These are phyloP conservation scores for Eupeodes corollae DNA, from an alignment of 1,140 invertebrate species.

Conservation along the genomic window DNA sequence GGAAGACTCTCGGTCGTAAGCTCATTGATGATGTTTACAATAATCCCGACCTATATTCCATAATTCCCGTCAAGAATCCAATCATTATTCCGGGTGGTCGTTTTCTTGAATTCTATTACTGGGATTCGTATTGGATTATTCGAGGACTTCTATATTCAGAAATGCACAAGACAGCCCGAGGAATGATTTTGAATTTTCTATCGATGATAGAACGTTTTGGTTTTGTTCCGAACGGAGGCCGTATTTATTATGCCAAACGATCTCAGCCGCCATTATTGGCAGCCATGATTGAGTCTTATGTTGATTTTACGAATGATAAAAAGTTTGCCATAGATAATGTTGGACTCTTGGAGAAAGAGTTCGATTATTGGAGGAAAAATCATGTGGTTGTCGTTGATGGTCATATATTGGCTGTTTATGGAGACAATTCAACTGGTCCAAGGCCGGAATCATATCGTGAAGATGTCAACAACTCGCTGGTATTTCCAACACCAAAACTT, in stretches of 20 bases:
- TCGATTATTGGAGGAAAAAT: slow-evolving; percentile 61
- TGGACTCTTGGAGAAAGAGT: slow-evolving; percentile 61
- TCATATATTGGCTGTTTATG: slow-evolving; percentile 54
- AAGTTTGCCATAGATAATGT: slow-evolving; percentile 57
- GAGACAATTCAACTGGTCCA: slow-evolving; percentile 56
- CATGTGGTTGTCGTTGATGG: slow-evolving; percentile 49
- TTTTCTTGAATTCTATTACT: slow-evolving; percentile 85
- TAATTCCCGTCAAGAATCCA: slow-evolving; percentile 74
- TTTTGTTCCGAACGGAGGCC: slow-evolving; percentile 74
- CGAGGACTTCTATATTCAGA: slow-evolving; percentile 67
- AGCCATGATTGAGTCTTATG: slow-evolving; percentile 69
- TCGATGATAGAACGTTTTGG: slow-evolving; percentile 62
- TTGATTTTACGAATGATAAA: slow-evolving; percentile 53
- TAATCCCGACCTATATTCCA: slow-evolving; percentile 59
- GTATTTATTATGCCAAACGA: slow-evolving; percentile 66
- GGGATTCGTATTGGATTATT: slow-evolving; percentile 87
- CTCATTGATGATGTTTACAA: slow-evolving; percentile 60
- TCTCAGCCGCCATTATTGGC: slow-evolving; percentile 75
- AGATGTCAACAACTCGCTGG: slow-evolving; percentile 43
- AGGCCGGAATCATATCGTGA: slow-evolving; percentile 77
- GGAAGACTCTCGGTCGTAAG: slow-evolving; percentile 68
- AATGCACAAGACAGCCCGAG: slow-evolving; percentile 61
- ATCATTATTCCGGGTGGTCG: slow-evolving; percentile 82
- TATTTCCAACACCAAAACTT: slow-evolving; percentile 47
- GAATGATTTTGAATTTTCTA: slow-evolving; percentile 69